phyloP scores from a whole-genome alignment of 2,797 vertebrate genomes.

The Manis crassicaudata region DNA sequence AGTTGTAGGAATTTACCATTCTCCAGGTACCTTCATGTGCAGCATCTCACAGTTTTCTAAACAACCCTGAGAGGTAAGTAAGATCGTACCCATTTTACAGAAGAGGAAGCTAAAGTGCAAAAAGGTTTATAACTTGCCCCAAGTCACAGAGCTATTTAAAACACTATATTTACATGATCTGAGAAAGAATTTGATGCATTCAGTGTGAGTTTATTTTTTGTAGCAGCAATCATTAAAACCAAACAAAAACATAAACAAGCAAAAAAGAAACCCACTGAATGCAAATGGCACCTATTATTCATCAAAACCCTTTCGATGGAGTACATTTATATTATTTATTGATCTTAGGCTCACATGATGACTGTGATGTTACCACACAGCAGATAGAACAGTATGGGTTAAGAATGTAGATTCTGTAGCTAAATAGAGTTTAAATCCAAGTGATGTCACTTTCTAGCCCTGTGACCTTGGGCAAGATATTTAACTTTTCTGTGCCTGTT shows the following conservation, averaged over 20 bases:
- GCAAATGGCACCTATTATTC: not conserved
- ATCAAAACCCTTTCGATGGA: not conserved
- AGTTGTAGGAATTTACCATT: not conserved
- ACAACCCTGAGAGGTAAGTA: not conserved
- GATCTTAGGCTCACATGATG: not conserved
- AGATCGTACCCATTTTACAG: not conserved
- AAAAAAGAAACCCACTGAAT: not conserved
- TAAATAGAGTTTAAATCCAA: not conserved
- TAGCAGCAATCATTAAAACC: not conserved
- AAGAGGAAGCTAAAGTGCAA: not conserved
- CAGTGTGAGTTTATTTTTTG: not conserved
- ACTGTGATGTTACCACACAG: not conserved
- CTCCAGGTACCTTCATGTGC: not conserved
- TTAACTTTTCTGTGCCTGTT: not conserved
- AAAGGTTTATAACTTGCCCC: not conserved
- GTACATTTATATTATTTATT: not conserved
- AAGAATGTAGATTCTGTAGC: not conserved
- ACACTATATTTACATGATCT: not conserved
- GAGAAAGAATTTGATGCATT: not conserved
- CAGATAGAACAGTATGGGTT: not conserved
- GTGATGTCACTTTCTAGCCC: not conserved
- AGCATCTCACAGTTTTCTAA: not conserved
- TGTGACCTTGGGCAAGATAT: not conserved
- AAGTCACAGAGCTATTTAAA: not conserved
- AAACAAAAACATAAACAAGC: not conserved